Conservation (phyloP, 1,140 invertebrate genomes). For the Varroa destructor region DNA sequence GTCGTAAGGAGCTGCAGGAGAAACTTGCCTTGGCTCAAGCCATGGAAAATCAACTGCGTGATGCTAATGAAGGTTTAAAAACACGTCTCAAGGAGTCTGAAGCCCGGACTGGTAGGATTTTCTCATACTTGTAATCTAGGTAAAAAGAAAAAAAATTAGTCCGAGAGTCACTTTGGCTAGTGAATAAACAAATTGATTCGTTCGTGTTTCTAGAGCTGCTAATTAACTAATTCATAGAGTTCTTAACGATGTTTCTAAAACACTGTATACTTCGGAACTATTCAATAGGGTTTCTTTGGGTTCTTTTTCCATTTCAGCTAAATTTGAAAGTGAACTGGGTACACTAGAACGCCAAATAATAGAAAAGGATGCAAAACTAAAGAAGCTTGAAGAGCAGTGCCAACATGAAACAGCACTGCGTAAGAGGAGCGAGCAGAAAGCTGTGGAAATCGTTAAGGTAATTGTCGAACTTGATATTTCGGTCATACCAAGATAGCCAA, state of each 20-base stretch:
- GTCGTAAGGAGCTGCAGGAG: slow-evolving; percentile 19
- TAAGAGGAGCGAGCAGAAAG: slow-evolving; percentile 18
- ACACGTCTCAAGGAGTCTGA: slow-evolving; percentile 12
- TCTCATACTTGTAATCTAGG: too few relatives aligned
- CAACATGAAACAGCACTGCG: neutral
- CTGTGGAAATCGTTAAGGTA: slow-evolving; percentile 7
- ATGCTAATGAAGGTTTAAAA: slow-evolving; percentile 21
- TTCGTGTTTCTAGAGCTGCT: too few relatives aligned
- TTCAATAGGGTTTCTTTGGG: neutral
- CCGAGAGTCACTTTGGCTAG: too few relatives aligned
- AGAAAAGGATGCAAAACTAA: slow-evolving; percentile 6
- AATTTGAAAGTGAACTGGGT: slow-evolving; percentile 18
- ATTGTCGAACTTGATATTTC: too few relatives aligned
- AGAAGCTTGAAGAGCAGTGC: slow-evolving; percentile 12
- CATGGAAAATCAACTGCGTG: slow-evolving; percentile 3
- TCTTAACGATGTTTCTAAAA: too few relatives aligned
- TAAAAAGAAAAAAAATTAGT: too few relatives aligned
- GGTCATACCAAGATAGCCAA: too few relatives aligned
- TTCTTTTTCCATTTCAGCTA: slow-evolving; percentile 4
- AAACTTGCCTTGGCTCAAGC: slow-evolving; percentile 14
- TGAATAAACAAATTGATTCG: too few relatives aligned
- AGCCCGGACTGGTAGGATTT: neutral
- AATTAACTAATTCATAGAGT: too few relatives aligned
- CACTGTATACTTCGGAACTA: neutral
- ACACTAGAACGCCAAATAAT: slow-evolving; percentile 7